phyloP scores from a whole-genome alignment of 2,113 vertebrate genomes.

The cattle (Bos taurus) region ARS-UCD2.0 NC_037355.1:25448501-25449000 shows the following conservation, averaged over 20 bases:
- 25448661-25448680: background rate
- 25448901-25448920: no score
- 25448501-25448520: background rate
- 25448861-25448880: no score
- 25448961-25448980: no score
- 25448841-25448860: no score
- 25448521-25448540: background rate
- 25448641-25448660: background rate
- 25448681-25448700: background rate
- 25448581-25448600: background rate
- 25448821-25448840: no score
- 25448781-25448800: no score
- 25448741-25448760: background rate
- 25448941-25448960: no score
- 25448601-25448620: background rate
- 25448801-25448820: no score
- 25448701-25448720: background rate
- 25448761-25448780: no score
- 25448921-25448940: no score
- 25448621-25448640: background rate
- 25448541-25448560: background rate
- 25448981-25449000: no score
- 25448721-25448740: background rate
- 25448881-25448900: no score
- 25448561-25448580: background rate